These are phyloP conservation scores for Agrypnus murinus DNA, from an alignment of 2,888 invertebrate genomes.

Conservation along the genomic window DNA sequence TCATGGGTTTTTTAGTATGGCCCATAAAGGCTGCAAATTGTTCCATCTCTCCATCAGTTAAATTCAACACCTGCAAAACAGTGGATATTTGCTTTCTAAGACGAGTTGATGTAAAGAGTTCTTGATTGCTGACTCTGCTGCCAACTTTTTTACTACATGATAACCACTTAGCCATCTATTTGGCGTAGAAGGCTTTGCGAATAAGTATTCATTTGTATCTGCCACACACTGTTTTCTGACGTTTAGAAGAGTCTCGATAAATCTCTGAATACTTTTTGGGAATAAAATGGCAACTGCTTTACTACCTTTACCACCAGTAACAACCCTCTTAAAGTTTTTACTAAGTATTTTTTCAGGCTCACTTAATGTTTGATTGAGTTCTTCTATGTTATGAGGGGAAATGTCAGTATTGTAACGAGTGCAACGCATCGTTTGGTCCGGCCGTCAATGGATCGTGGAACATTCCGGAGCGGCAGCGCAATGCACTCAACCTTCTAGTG, in stretches of 20 bases:
- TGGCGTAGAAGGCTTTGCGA: slow-evolving; percentile 50
- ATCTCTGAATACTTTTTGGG: slow-evolving; percentile 33
- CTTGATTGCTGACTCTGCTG: slow-evolving; percentile 47
- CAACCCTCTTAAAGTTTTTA: slow-evolving; percentile 51
- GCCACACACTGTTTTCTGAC: slow-evolving; percentile 49
- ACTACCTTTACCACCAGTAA: slow-evolving; percentile 54
- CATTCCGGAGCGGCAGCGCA: too few species aligned
- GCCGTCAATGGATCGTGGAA: too few species aligned
- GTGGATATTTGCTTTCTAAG: slow-evolving; percentile 57
- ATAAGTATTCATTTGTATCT: slow-evolving; percentile 54
- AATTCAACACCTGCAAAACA: slow-evolving; percentile 53
- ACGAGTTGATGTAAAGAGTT: slow-evolving; percentile 54
- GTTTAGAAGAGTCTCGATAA: slow-evolving; percentile 46
- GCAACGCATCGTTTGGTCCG: too few species aligned
- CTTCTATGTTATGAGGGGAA: neutral
- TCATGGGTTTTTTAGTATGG: slow-evolving; percentile 11
- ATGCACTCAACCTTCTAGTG: too few species aligned
- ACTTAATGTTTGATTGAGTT: slow-evolving; percentile 33
- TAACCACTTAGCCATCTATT: slow-evolving; percentile 56
- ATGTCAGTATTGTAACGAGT: too few species aligned
- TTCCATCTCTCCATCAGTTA: slow-evolving; percentile 55
- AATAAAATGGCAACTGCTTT: slow-evolving; percentile 54
- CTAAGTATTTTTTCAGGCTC: slow-evolving; percentile 45
- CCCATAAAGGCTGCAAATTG: slow-evolving; percentile 53
- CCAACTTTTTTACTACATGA: slow-evolving; percentile 55